Percentiles rank a stretch among this genome's conserved stretches.
Conservation (phyloP, 2,113 vertebrate species). For the Corythornis vintsioides region DNA sequence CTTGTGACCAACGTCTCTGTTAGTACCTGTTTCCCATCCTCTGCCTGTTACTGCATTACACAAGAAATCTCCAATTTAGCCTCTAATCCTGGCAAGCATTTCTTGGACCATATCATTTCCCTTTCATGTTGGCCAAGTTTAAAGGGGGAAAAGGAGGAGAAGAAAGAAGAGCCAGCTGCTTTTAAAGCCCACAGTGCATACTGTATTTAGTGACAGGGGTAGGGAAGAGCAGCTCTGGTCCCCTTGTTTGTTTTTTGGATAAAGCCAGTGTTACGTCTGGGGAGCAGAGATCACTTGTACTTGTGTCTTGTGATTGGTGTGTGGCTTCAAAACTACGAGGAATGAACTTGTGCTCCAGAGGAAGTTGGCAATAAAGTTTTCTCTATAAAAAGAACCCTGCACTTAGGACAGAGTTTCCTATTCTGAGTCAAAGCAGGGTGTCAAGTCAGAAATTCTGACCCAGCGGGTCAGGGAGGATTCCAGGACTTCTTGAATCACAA, state of each 20-base stretch:
- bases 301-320: constrained; percentile 22
- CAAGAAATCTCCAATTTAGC: constrained; percentile 54
- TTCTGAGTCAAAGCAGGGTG: constrained; percentile 75
- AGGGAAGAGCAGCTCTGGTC: background rate
- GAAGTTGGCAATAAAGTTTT: constrained; percentile 76
- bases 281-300: background rate
- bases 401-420: constrained; percentile 77
- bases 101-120: constrained; percentile 41
- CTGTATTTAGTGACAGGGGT: constrained; percentile 28
- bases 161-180: constrained; percentile 61
- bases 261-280: background rate
- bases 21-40: background rate
- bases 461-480: constrained; percentile 76
- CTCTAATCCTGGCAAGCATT: constrained; percentile 63
- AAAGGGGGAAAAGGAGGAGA: constrained; percentile 58
- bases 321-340: constrained; percentile 54
- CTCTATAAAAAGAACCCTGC: constrained; percentile 81
- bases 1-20: background rate
- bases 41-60: constrained; percentile 14
- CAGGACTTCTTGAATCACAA: constrained; percentile 73
- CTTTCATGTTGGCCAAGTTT: constrained; percentile 58
- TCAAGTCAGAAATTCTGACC: constrained; percentile 79
- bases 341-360: constrained; percentile 64
- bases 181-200: constrained; percentile 48
- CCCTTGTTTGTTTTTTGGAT: constrained; percentile 34